Percentiles rank a stretch among this genome's conserved stretches.
phyloP scores from a whole-genome alignment of 2,113 vertebrate species.

The Gorsachius goisagi region DNA sequence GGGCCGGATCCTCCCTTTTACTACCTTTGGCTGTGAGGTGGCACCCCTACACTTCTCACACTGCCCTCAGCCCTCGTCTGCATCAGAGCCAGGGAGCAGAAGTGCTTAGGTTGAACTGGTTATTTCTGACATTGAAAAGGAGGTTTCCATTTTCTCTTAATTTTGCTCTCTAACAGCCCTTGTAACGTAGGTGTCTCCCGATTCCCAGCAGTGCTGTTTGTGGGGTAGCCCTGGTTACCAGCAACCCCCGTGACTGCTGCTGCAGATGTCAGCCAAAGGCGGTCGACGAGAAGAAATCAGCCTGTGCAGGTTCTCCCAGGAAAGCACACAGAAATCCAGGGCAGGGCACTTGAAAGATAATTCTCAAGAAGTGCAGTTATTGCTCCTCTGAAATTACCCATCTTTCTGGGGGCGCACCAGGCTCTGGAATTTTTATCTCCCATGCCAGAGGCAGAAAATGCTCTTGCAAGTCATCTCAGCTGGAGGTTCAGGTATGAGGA shows the following conservation, averaged over 20 bases:
- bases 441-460: neutral
- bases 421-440: neutral
- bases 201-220: neutral
- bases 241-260: neutral
- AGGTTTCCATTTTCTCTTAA: slow-evolving; percentile 16
- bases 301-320: neutral
- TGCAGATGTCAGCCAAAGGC: neutral
- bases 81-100: neutral
- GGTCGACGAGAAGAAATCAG: neutral
- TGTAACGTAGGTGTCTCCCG: neutral
- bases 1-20: neutral
- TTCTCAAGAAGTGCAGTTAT: neutral
- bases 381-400: neutral
- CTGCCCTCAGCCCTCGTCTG: neutral
- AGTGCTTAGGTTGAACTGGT: neutral
- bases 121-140: neutral
- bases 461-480: neutral
- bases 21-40: neutral
- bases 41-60: neutral
- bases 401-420: neutral
- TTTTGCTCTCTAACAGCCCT: neutral
- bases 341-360: neutral
- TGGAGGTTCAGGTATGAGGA: neutral
- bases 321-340: neutral
- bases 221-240: neutral